Evolutionary conservation across 2,113 vertebrate genomes (phyloP), one percentile per base, ranked within the genome.

Genomic region (Callionymus lyra): DNA sequence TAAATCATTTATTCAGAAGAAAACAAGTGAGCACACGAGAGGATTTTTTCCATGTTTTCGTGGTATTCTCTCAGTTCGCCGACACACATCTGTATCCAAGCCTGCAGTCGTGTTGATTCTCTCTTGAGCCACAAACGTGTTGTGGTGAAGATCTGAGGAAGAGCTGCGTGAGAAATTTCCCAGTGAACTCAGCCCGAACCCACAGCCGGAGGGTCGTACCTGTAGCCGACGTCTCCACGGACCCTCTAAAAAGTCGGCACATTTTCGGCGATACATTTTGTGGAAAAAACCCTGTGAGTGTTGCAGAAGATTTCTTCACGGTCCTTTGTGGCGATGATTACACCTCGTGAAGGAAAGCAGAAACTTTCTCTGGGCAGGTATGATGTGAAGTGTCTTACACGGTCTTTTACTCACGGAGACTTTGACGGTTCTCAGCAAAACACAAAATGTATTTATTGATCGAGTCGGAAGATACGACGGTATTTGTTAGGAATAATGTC

Each of bases 171-270:
- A 27, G 51, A 58, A 65, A 59, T 17, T 46, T 31, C 33, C 1
- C 5, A 8, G 2, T 63, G 9, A 66, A 71, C 61, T 47, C 47
- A 21, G 6, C 15, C 16, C 57, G 55, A 73, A 65, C 72, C 58
- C 50, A n/a, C n/a, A 38, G 41, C 46, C 44, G 38, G 39, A 42
- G 45, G 50, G 43, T 58, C 59, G 39, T 34, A 57, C 56, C 47
- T 42, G 56, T 50, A 38, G 54, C 44, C 60, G 49, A 53, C 18
- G 27, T 40, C 40, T 56, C 46, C 43, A 33, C 10, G 8, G 38
- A 34, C 37, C 21, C 32, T 41, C 19, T 27, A 34, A 37, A 40
- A 50, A 62, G 10, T 2, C 1, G 8, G 34, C 17, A 43, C 12
- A n/a, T n/a, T 14, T n/a, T 16, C 15, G 33, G 44, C 18, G 39